Percentiles rank a stretch among this genome's conserved stretches.
These are phyloP conservation scores for Tyrophagus putrescentiae DNA, from an alignment of 1,140 invertebrate species.

Conservation along the genomic window DNA sequence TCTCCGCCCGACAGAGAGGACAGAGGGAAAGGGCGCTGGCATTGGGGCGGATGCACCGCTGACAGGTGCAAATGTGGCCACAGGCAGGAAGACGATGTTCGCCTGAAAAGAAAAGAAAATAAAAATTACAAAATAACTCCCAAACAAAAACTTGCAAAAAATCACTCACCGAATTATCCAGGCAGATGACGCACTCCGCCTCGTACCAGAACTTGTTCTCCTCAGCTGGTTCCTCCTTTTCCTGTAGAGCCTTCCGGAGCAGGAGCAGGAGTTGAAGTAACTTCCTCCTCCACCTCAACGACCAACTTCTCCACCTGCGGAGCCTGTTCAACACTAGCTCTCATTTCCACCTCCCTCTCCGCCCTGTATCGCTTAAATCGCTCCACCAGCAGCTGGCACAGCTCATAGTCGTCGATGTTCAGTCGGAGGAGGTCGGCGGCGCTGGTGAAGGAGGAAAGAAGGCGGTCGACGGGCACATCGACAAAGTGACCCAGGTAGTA, in stretches of 20 bases:
- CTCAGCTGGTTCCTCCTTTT: neutral
- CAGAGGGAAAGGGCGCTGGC: neutral
- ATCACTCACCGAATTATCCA: constrained; percentile 1
- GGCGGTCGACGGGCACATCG: neutral
- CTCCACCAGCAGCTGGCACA: neutral
- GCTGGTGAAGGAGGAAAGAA: neutral
- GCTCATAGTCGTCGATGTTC: constrained; percentile 3
- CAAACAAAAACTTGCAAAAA: neutral
- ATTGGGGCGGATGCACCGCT: constrained; percentile 6
- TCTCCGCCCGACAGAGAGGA: neutral
- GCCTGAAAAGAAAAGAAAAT: neutral
- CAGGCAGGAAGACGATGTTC: constrained; percentile 9
- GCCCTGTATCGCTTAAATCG: too few species aligned
- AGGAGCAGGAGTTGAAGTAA: neutral
- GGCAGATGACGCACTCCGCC: constrained; percentile 6
- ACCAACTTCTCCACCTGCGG: neutral
- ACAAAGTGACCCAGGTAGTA: constrained; percentile 7
- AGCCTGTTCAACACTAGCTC: too few species aligned
- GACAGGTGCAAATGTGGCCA: constrained; percentile 9
- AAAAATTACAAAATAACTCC: neutral
- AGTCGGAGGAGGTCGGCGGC: neutral
- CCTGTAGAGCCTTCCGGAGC: neutral
- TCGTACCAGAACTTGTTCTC: constrained; percentile 2
- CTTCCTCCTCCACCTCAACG: neutral
- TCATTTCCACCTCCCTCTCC: too few species aligned